phyloP scores from a whole-genome alignment of 1,140 invertebrate genomes.

The Trachymyrmex septentrionalis region DNA sequence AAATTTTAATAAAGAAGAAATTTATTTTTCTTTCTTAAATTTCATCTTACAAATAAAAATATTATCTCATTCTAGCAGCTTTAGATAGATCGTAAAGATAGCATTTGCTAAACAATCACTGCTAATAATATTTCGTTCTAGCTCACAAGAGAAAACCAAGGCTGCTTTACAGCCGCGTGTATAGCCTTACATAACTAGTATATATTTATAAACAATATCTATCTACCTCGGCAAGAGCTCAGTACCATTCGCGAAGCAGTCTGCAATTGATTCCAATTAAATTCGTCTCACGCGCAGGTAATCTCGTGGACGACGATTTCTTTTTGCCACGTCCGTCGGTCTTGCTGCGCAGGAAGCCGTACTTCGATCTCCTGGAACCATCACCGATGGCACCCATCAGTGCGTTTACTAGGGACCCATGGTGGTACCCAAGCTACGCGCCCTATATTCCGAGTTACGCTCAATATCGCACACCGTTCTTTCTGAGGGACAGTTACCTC shows the following conservation, averaged over 20 bases:
- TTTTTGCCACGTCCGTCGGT: slow-evolving; percentile 76
- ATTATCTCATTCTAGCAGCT: not conserved
- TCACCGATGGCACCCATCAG: slow-evolving; percentile 91
- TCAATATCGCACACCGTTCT: slow-evolving; percentile 91
- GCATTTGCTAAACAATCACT: slow-evolving; percentile 50
- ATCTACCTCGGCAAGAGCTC: slow-evolving; percentile 11
- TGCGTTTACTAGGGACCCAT: slow-evolving; percentile 93
- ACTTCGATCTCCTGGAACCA: slow-evolving; percentile 92
- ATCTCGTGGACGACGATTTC: slow-evolving; percentile 80
- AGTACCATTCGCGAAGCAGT: slow-evolving; percentile 13
- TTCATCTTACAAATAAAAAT: not conserved
- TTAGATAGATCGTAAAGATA: slow-evolving; percentile 26
- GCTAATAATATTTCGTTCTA: slow-evolving; percentile 61
- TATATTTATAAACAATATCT: slow-evolving; percentile 58
- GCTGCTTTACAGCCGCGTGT: slow-evolving; percentile 10
- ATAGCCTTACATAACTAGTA: slow-evolving; percentile 37
- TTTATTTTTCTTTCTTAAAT: not conserved
- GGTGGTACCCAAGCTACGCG: slow-evolving; percentile 93
- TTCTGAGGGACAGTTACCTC: slow-evolving; percentile 94
- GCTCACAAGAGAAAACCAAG: slow-evolving; percentile 27
- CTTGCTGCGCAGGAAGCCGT: slow-evolving; percentile 88
- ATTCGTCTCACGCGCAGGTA: slow-evolving; percentile 74
- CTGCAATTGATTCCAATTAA: slow-evolving; percentile 36
- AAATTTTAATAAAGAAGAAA: too few relatives aligned
- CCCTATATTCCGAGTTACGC: slow-evolving; percentile 89